Evolutionary conservation across 2,888 invertebrate genomes (phyloP).

Genomic region (Psococerastis gibbosa): DNA sequence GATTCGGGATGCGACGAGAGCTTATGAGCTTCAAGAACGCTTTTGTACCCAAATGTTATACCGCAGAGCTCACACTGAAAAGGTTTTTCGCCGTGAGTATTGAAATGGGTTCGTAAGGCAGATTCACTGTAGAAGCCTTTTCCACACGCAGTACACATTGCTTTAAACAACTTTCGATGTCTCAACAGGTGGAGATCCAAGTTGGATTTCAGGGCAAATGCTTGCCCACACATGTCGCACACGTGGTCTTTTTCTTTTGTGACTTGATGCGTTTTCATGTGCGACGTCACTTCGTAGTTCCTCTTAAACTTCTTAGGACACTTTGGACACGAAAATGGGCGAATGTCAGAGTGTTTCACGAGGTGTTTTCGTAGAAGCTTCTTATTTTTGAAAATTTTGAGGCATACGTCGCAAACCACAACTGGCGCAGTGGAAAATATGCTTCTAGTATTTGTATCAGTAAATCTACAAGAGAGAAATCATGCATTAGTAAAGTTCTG

Average conservation of each 20-base stretch:
- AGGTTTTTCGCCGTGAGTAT: slow-evolving; percentile 24
- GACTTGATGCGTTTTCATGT: slow-evolving; percentile 5
- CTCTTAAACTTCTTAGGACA: background rate
- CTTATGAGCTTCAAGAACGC: slow-evolving; percentile 14
- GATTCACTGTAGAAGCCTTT: slow-evolving; percentile 16
- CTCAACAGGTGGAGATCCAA: slow-evolving; percentile 20
- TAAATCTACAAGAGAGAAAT: too few species aligned
- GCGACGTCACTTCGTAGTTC: slow-evolving; percentile 2
- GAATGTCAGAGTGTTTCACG: slow-evolving; percentile 5
- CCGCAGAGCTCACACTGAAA: slow-evolving; percentile 30
- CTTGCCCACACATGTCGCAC: slow-evolving; percentile 31
- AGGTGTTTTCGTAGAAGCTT: background rate
- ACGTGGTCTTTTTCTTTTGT: slow-evolving; percentile 14
- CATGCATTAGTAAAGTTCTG: too few species aligned
- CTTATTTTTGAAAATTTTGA: background rate
- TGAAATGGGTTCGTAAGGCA: slow-evolving; percentile 14
- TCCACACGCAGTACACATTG: slow-evolving; percentile 14
- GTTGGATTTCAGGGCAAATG: slow-evolving; percentile 24
- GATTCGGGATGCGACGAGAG: slow-evolving; percentile 14
- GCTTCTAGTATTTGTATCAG: too few species aligned
- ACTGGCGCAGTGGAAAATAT: too few species aligned
- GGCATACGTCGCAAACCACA: slow-evolving; percentile 5
- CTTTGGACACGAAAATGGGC: background rate
- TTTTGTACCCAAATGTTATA: slow-evolving; percentile 16
- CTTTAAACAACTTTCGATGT: slow-evolving; percentile 17